These are phyloP conservation scores for Cheiracanthium punctorium DNA, from an alignment of 2,888 invertebrate genomes.

Conservation along the genomic window DNA sequence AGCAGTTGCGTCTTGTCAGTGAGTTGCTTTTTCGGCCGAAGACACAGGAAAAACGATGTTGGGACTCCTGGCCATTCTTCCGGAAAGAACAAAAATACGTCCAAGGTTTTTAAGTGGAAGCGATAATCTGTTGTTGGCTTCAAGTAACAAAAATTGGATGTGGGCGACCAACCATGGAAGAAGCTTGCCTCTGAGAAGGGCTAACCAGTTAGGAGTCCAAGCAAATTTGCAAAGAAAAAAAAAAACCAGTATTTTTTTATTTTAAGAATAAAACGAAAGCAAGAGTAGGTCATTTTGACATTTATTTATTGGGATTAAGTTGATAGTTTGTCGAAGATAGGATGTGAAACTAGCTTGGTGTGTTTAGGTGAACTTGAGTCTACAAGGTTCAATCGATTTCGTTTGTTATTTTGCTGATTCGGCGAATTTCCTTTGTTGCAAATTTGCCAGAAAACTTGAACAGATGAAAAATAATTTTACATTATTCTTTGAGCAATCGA, in stretches of 20 bases:
- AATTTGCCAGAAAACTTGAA: too few species aligned
- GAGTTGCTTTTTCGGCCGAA: constrained; percentile 22
- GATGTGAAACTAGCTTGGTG: too few species aligned
- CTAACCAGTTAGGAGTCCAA: not conserved
- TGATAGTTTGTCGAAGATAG: too few species aligned
- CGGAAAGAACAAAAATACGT: constrained; percentile 56
- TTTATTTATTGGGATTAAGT: not conserved
- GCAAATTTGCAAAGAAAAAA: not conserved
- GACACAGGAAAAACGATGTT: constrained; percentile 38
- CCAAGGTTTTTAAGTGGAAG: constrained; percentile 53
- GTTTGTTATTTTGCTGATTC: too few species aligned
- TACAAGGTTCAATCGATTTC: too few species aligned
- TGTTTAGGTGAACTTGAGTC: too few species aligned
- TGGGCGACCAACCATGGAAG: constrained; percentile 2
- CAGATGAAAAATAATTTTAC: too few species aligned
- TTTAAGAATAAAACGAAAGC: not conserved
- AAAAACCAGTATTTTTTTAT: constrained; percentile 1
- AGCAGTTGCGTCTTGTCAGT: not conserved
- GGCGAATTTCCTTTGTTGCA: too few species aligned
- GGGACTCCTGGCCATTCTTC: constrained; percentile 52
- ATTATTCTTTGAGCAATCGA: too few species aligned
- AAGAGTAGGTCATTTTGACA: not conserved
- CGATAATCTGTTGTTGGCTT: constrained; percentile 21
- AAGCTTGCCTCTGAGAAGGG: constrained; percentile 1
- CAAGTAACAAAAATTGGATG: constrained; percentile 6